Evolutionary conservation across 1,140 invertebrate genomes (phyloP).

Genomic region (Drosophila quadrilineata): DNA sequence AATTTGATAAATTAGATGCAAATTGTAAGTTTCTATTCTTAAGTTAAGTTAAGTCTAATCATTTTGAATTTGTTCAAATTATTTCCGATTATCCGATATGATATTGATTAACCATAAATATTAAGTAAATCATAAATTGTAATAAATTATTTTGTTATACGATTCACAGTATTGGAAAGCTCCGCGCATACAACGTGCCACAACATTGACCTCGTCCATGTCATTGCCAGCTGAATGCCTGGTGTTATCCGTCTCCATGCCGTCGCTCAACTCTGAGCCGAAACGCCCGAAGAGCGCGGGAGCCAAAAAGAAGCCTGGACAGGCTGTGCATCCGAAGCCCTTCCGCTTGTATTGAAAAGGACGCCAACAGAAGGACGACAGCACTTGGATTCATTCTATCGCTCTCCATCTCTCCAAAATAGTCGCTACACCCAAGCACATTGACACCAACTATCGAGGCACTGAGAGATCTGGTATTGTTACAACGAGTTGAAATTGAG

Average conservation of each 20-base stretch:
- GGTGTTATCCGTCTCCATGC: slow-evolving; percentile 79
- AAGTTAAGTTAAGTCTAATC: slow-evolving; percentile 44
- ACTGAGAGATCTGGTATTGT: slow-evolving; percentile 54
- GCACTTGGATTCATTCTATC: too few relatives aligned
- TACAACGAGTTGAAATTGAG: slow-evolving; percentile 52
- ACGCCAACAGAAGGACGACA: too few relatives aligned
- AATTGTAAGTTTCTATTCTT: slow-evolving; percentile 71
- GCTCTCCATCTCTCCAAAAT: not conserved
- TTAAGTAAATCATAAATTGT: not conserved
- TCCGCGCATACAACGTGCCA: slow-evolving; percentile 74
- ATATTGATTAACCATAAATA: not conserved
- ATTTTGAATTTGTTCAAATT: slow-evolving; percentile 26
- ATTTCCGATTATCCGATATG: not conserved
- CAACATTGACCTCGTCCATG: slow-evolving; percentile 79
- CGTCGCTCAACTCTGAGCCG: slow-evolving; percentile 71
- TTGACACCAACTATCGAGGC: slow-evolving; percentile 41
- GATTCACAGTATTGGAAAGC: slow-evolving; percentile 74
- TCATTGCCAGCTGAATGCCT: slow-evolving; percentile 80
- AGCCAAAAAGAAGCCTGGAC: slow-evolving; percentile 72
- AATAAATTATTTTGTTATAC: not conserved
- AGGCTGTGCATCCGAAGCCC: slow-evolving; percentile 74
- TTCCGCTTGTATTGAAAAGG: slow-evolving; percentile 74
- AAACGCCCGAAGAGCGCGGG: slow-evolving; percentile 78
- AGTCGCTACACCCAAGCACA: slow-evolving; percentile 19
- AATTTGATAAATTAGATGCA: slow-evolving; percentile 54